phyloP scores from a whole-genome alignment of 2,888 invertebrate species.

The Hydroisotoma schaefferi region DNA sequence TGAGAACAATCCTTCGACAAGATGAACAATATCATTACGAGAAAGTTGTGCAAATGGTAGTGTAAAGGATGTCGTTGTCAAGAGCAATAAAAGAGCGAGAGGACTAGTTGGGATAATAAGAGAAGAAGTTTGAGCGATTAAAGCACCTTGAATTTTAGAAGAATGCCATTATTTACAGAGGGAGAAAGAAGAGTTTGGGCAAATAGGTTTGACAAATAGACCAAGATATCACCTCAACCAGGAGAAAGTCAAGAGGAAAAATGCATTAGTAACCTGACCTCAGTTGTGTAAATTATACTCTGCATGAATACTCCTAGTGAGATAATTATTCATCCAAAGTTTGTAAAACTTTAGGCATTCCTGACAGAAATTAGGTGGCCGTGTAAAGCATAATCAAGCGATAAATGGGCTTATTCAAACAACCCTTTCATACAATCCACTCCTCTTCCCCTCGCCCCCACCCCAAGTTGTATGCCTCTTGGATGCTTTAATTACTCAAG shows the following conservation, averaged over 20 bases:
- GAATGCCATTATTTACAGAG: slow-evolving; percentile 1
- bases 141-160: neutral
- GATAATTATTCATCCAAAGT: slow-evolving; percentile 8
- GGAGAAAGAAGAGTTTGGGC: neutral
- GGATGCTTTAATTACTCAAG: too few relatives aligned
- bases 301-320: neutral
- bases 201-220: slow-evolving; percentile 7
- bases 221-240: slow-evolving; percentile 4
- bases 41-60: neutral
- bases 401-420: slow-evolving; percentile 4
- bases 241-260: neutral
- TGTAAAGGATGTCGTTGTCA: neutral
- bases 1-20: too few relatives aligned
- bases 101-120: neutral
- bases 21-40: neutral
- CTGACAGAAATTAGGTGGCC: slow-evolving; percentile 6
- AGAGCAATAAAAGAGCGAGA: neutral
- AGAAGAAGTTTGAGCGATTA: neutral
- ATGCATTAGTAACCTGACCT: neutral
- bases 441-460: neutral
- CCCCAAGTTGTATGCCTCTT: too few relatives aligned
- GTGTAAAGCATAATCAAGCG: slow-evolving; percentile 6
- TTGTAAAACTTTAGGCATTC: neutral
- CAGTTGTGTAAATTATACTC: slow-evolving; percentile 6
- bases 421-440: neutral